These are phyloP conservation scores for Samia ricini DNA, from an alignment of 1,140 invertebrate genomes.

Conservation along the genomic window DNA sequence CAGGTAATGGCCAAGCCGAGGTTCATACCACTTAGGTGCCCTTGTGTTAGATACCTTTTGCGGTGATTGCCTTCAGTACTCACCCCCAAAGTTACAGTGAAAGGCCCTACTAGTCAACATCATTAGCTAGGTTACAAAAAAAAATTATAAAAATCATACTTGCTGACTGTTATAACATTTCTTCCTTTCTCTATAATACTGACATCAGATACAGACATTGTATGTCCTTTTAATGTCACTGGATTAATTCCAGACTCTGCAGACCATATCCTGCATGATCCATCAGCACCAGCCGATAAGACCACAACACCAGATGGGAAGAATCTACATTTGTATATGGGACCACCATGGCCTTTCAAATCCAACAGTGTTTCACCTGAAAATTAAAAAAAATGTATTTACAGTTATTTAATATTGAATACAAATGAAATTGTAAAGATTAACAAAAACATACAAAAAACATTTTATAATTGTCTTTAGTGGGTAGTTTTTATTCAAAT, in stretches of 20 bases:
- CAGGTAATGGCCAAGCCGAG: too few species aligned
- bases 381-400: conserved; percentile 25
- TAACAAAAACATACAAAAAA: too few species aligned
- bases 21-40: too few species aligned
- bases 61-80: too few species aligned
- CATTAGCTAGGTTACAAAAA: too few species aligned
- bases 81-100: too few species aligned
- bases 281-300: conserved; percentile 84
- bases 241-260: conserved; percentile 83
- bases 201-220: conserved; percentile 81
- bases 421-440: too few species aligned
- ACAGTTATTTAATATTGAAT: too few species aligned
- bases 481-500: too few species aligned
- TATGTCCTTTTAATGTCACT: conserved; percentile 83
- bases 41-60: too few species aligned
- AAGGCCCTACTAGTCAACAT: background rate
- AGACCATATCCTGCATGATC: conserved; percentile 84
- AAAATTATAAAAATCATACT: conserved; percentile 43
- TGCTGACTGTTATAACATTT: conserved; percentile 85
- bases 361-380: conserved; percentile 75
- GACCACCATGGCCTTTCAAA: conserved; percentile 83
- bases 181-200: conserved; percentile 84
- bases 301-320: conserved; percentile 86
- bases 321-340: conserved; percentile 84
- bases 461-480: too few species aligned